These are phyloP conservation scores for Albula glossodonta DNA, from an alignment of 2,113 vertebrate genomes.

Conservation along the genomic window DNA sequence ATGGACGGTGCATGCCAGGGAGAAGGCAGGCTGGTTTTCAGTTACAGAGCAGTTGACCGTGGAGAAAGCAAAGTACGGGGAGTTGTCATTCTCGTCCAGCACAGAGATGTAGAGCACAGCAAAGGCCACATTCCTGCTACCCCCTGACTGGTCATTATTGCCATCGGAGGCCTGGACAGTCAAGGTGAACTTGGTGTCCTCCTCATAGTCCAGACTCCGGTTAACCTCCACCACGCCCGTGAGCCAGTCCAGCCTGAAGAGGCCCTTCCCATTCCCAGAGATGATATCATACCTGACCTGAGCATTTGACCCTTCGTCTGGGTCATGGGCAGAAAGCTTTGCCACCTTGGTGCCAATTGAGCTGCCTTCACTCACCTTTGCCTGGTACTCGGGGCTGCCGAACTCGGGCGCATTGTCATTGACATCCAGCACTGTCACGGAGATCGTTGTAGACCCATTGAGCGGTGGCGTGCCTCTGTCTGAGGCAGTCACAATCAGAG, in stretches of 20 bases:
- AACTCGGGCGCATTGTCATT: slow-evolving; percentile 87
- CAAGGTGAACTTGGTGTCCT: slow-evolving; percentile 72
- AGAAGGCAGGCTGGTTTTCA: slow-evolving; percentile 83
- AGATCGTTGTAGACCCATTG: slow-evolving; percentile 72
- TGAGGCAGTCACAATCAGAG: slow-evolving; percentile 75
- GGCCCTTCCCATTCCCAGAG: slow-evolving; percentile 78
- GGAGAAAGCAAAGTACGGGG: slow-evolving; percentile 80
- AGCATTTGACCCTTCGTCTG: slow-evolving; percentile 74
- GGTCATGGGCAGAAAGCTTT: slow-evolving; percentile 76
- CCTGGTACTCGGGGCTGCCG: slow-evolving; percentile 67
- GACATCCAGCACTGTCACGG: slow-evolving; percentile 79
- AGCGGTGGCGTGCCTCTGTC: slow-evolving; percentile 74
- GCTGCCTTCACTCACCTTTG: slow-evolving; percentile 76
- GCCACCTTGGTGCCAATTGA: slow-evolving; percentile 70
- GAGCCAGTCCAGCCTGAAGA: slow-evolving; percentile 73
- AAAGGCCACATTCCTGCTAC: slow-evolving; percentile 71
- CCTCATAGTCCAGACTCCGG: slow-evolving; percentile 83
- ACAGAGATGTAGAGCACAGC: slow-evolving; percentile 72
- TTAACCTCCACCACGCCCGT: slow-evolving; percentile 76
- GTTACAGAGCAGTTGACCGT: slow-evolving; percentile 72
- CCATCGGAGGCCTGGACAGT: slow-evolving; percentile 79
- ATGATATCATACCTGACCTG: slow-evolving; percentile 74
- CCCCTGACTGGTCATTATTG: slow-evolving; percentile 43
- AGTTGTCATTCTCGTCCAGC: slow-evolving; percentile 88
- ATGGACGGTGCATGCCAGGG: slow-evolving; percentile 74